phyloP scores from a whole-genome alignment of 2,797 vertebrate species.

The Peromyscus attwateri region DNA sequence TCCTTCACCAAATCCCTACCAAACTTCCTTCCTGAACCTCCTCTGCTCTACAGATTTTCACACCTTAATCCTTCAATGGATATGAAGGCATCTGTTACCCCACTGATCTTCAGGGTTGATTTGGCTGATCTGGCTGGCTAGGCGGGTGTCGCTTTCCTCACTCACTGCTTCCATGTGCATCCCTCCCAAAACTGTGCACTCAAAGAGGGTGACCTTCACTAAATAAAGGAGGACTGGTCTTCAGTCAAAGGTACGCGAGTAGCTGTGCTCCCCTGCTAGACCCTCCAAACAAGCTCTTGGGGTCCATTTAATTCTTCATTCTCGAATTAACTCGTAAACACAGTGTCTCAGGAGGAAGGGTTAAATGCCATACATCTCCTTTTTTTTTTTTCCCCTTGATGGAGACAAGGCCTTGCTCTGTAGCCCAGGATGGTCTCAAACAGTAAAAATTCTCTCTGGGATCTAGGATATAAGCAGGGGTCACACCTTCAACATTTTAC shows the following conservation, averaged over 20 bases:
- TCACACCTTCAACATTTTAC: neutral
- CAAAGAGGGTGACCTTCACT: neutral
- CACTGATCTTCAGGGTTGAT: neutral
- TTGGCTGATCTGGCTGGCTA: neutral
- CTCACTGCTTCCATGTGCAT: neutral
- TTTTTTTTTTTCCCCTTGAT: neutral
- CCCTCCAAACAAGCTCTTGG: neutral
- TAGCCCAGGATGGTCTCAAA: neutral
- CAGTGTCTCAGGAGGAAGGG: neutral
- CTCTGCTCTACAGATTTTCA: neutral
- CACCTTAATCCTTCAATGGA: neutral
- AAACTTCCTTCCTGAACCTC: slow-evolving; percentile 52
- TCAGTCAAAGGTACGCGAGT: neutral
- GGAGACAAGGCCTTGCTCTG: neutral
- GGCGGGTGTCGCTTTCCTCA: neutral
- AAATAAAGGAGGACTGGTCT: neutral
- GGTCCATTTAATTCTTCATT: slow-evolving; percentile 21
- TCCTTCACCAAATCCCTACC: slow-evolving; percentile 35
- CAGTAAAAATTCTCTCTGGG: neutral
- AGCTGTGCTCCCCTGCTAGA: neutral
- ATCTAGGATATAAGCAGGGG: neutral
- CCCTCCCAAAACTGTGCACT: neutral
- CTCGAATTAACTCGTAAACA: neutral
- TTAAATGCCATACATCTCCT: neutral
- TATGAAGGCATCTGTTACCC: neutral